phyloP scores from a whole-genome alignment of 1,140 invertebrate genomes.

The Portunus trituberculatus region DNA sequence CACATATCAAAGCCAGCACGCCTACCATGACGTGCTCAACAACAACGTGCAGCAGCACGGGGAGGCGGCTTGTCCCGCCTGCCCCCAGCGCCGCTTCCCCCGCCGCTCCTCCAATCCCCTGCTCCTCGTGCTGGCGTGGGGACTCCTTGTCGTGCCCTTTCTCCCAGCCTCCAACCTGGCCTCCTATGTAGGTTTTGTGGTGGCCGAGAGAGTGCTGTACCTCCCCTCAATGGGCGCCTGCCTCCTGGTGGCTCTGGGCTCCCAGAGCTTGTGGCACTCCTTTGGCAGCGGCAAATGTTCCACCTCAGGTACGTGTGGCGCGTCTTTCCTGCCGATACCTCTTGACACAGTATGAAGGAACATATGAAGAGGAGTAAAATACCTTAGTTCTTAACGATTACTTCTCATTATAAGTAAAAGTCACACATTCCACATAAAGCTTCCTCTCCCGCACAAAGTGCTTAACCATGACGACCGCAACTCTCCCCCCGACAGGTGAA shows the following conservation, averaged over 20 bases:
- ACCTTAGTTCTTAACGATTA: too few species aligned
- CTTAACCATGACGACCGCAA: not conserved
- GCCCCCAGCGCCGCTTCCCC: conserved; percentile 10
- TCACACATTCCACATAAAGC: not conserved
- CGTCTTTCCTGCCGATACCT: not conserved
- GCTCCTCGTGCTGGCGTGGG: conserved; percentile 81
- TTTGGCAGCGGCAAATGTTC: conserved; percentile 56
- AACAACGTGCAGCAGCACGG: conserved; percentile 73
- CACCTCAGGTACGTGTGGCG: not conserved
- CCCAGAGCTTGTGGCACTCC: conserved; percentile 80
- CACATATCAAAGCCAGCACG: conserved; percentile 75
- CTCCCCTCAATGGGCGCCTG: conserved; percentile 93
- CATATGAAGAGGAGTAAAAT: too few species aligned
- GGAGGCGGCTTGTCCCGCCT: conserved; percentile 47
- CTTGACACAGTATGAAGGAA: too few species aligned
- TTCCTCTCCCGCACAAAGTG: not conserved
- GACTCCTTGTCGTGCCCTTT: conserved; percentile 78
- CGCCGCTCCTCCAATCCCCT: conserved; percentile 83
- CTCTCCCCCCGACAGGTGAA: conserved; percentile 5
- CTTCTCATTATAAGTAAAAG: not conserved
- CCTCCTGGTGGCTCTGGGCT: conserved; percentile 88
- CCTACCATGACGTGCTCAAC: conserved; percentile 77
- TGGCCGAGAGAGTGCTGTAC: conserved; percentile 78
- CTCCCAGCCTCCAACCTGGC: conserved; percentile 78
- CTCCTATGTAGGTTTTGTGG: conserved; percentile 78